A percentile compares a stretch with the other conserved stretches of the same genome.
These are phyloP conservation scores for Notamacropus eugenii DNA, from an alignment of 2,797 vertebrate genomes.

Conservation along the genomic window DNA sequence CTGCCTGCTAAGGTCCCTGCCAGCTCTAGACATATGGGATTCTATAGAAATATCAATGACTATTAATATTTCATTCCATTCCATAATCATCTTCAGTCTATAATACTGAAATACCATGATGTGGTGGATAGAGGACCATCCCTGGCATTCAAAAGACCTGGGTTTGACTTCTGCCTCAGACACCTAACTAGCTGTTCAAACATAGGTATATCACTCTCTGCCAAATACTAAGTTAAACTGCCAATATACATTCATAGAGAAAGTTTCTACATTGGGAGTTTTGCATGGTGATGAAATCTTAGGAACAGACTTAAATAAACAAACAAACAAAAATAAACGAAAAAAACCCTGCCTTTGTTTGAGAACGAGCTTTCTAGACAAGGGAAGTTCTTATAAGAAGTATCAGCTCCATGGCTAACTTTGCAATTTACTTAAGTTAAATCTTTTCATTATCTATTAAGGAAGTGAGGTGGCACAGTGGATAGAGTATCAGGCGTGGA, in stretches of 20 bases:
- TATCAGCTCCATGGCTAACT: background rate
- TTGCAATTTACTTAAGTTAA: background rate
- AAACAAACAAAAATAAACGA: background rate
- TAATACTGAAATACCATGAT: background rate
- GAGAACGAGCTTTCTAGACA: background rate
- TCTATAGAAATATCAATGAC: background rate
- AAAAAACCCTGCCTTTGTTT: background rate
- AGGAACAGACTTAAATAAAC: background rate
- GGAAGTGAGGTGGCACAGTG: background rate
- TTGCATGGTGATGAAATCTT: background rate
- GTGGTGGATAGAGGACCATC: background rate
- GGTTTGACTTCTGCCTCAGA: background rate
- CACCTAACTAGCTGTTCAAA: background rate
- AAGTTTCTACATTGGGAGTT: background rate
- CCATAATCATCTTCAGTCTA: background rate
- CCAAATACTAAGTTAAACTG: background rate
- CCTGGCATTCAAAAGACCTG: background rate
- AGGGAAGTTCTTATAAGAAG: background rate
- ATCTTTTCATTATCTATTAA: background rate
- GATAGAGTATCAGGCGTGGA: background rate
- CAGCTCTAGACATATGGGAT: background rate
- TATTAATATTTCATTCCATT: background rate
- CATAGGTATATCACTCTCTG: background rate
- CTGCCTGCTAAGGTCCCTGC: background rate
- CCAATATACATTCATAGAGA: background rate